Conservation (phyloP, 2,113 vertebrate genomes). For the Reinhardtius hippoglossoides region DNA sequence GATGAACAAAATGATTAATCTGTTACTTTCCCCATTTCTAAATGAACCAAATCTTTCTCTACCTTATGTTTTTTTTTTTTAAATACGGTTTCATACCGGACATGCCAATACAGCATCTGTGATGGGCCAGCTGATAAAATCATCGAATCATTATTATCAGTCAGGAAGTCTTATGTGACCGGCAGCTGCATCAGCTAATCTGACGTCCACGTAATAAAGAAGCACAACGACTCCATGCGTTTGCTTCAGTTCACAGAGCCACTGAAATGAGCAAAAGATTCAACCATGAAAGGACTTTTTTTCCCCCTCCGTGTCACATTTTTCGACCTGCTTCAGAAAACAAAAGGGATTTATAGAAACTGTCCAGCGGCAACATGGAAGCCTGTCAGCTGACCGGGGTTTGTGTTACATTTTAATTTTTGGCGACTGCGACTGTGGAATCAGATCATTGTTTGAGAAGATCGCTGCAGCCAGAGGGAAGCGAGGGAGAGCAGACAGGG, state of each 20-base stretch:
- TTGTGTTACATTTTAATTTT: slow-evolving; percentile 62
- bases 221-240: background rate
- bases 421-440: slow-evolving; percentile 42
- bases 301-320: slow-evolving; percentile 11
- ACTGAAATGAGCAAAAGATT: background rate
- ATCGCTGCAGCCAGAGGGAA: slow-evolving; percentile 59
- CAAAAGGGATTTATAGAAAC: slow-evolving; percentile 37
- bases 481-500: slow-evolving; percentile 43
- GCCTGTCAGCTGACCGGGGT: slow-evolving; percentile 35
- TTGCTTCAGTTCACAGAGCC: background rate
- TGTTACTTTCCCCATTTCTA: too few species aligned
- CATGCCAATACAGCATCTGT: too few species aligned
- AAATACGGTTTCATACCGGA: too few species aligned
- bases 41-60: background rate
- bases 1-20: too few species aligned
- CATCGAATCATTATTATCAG: too few species aligned
- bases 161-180: too few species aligned
- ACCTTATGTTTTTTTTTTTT: too few species aligned
- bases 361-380: slow-evolving; percentile 44
- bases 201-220: background rate
- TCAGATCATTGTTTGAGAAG: slow-evolving; percentile 64
- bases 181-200: too few species aligned
- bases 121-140: background rate
- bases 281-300: slow-evolving; percentile 11
- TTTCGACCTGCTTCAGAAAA: slow-evolving; percentile 33